Evolutionary conservation across 2,888 invertebrate species (phyloP).

Genomic region (Andrena chrysosceles): DNA sequence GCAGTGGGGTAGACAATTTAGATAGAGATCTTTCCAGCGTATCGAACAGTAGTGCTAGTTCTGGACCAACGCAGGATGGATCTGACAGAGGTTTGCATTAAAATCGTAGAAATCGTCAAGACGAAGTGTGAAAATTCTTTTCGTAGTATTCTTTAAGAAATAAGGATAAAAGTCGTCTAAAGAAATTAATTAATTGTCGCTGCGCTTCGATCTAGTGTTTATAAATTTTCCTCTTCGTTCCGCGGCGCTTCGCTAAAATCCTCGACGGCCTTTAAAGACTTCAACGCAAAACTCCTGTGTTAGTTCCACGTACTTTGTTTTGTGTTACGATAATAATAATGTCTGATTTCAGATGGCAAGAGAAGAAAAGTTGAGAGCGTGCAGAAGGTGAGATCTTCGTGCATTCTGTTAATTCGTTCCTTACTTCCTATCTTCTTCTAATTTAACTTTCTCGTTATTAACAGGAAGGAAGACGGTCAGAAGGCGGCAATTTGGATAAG

Average conservation of each 20-base stretch:
- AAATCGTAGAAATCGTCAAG: slow-evolving; percentile 19
- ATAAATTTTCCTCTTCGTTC: too few species aligned
- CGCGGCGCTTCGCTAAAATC: too few species aligned
- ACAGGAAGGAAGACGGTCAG: slow-evolving; percentile 81
- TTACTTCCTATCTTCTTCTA: background rate
- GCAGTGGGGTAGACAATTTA: slow-evolving; percentile 85
- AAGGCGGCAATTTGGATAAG: slow-evolving; percentile 76
- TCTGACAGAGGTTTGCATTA: slow-evolving; percentile 86
- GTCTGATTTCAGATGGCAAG: slow-evolving; percentile 89
- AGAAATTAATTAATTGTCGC: background rate
- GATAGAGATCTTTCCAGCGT: slow-evolving; percentile 86
- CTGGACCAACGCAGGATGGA: slow-evolving; percentile 83
- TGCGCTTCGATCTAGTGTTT: too few species aligned
- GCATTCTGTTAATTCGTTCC: background rate
- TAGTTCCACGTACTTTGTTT: background rate
- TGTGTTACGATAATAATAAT: slow-evolving; percentile 16
- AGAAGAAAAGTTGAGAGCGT: slow-evolving; percentile 93
- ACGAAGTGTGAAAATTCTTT: background rate
- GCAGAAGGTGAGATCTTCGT: slow-evolving; percentile 91
- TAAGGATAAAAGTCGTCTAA: background rate
- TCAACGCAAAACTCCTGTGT: too few species aligned
- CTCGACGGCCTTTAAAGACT: too few species aligned
- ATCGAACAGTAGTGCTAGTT: slow-evolving; percentile 84
- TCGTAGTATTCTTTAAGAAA: background rate
- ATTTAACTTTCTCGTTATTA: slow-evolving; percentile 49